Evolutionary conservation across 1,140 invertebrate species (phyloP).

Genomic region (Rhyzopertha dominica): DNA sequence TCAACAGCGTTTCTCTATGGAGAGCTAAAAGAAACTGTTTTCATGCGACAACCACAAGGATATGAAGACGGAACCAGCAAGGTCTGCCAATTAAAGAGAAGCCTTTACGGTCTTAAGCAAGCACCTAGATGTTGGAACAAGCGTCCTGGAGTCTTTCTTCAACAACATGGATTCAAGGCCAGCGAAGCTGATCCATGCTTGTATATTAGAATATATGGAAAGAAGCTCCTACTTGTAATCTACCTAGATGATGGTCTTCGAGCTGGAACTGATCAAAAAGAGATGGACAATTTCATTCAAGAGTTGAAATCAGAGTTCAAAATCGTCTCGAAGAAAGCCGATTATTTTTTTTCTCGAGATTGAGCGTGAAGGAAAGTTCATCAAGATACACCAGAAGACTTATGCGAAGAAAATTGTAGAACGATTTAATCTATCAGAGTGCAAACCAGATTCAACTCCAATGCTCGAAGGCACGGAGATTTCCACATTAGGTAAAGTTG

Average conservation of each 20-base stretch:
- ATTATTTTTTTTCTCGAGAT: too few species aligned
- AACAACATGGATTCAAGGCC: constrained; percentile 37
- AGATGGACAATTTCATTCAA: constrained; percentile 11
- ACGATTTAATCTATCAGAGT: too few species aligned
- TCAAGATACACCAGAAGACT: too few species aligned
- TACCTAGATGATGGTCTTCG: constrained; percentile 50
- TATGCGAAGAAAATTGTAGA: too few species aligned
- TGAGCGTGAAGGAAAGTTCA: too few species aligned
- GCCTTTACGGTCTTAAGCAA: constrained; percentile 47
- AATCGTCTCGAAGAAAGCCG: too few species aligned
- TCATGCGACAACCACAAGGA: constrained; percentile 40
- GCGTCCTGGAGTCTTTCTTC: constrained; percentile 27
- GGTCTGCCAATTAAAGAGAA: constrained; percentile 37
- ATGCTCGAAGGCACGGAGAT: too few species aligned
- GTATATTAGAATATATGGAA: constrained; percentile 30
- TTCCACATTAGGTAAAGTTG: too few species aligned
- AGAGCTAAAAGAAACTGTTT: constrained; percentile 42
- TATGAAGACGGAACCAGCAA: constrained; percentile 21
- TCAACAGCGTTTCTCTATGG: constrained; percentile 26
- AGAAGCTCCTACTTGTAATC: constrained; percentile 38
- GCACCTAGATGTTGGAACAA: constrained; percentile 42
- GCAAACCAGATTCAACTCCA: too few species aligned
- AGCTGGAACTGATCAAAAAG: constrained; percentile 10
- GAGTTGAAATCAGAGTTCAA: constrained; percentile 11
- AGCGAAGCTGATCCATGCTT: constrained; percentile 42